Base-by-base conservation (phyloP, 2,888 invertebrate species). In the Athripsodes cinereus region DNA sequence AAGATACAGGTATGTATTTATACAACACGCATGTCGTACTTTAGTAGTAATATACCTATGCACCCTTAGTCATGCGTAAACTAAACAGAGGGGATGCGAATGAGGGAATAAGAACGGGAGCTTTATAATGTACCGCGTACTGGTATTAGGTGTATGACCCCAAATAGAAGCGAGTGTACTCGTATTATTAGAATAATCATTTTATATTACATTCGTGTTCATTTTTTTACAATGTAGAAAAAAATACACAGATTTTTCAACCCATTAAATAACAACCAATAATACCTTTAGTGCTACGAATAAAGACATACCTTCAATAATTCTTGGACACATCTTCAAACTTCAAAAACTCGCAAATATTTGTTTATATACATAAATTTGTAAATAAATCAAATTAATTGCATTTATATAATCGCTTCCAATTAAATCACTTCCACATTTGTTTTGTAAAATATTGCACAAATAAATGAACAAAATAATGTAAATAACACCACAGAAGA, bases 11-110 rank as follows among this genome's bases (percentile, higher is more conserved):
- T 48, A 48, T 13, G 5, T 16, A 40, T 52, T 18, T 20, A 26
- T 50, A 50, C n/a, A 22, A 22, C 51, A n/a, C 75, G 74, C 76
- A 77, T 26, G 26, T 26, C 76, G 74, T 74, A 10, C n/a, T n/a
- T n/a, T n/a, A 31, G 31, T 31, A 31, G 8, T 6, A 31, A 8
- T 3, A 75, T 77, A 47, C 19, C 21, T 73, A 71, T 70, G 72
- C 73, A 74, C 78, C 76, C 62, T 76, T 77, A 78, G 78, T 78
- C 77, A 77, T 76, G 77, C 78, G 78, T 78, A 77, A 75, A 77
- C 76, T 76, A 76, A 53, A 74, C 72, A n/a, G 75, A 76, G 76
- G 77, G 78, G 77, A 76, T 78, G 76, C 71, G 71, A 70, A 71
- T 74, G 71, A 76, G 76, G 75, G 76, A 76, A 75, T 74, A n/a